Base-by-base conservation (phyloP, 2,113 vertebrate species). In the Xiphophorus couchianus region DNA sequence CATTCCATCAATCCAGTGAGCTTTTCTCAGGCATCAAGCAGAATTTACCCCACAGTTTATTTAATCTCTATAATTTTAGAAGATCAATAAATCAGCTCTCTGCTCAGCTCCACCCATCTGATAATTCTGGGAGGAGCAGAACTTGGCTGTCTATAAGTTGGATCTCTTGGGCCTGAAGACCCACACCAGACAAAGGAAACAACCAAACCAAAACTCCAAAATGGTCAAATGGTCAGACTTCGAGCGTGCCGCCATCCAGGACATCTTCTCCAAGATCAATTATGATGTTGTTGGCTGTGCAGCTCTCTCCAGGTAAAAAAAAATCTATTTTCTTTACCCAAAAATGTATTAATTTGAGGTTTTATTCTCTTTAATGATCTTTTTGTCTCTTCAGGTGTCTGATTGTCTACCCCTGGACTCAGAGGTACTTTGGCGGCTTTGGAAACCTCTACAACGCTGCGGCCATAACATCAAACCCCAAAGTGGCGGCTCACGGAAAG, bases 391-490 rank as follows among this genome's bases (percentile, higher is more conserved):
- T 66, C 78, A 92, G 90, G 88, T 85, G 73, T 73, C 67, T 96
- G 83, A 80, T 94, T 0, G 94, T 96, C 14, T 96, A 96, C 71
- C 96, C 96, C 66, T 96, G 96, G 96, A 96, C 95, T 67, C 92
- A 93, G 87, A 83, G 92, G 30, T 93, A 94, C 28, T 94, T 94
- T 0, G 7, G 90, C 0, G 66, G 3, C 30, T 96, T 96, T 0
- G 96, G 96, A n/a, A 96, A 96, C 91, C 81, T 97, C 58, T 95
- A 94, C 71, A 94, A 89, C 10, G 0, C 94, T 27, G 90, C 90
- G 0, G 95, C 95, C 13, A 77, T 97, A 77, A 0, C 6, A 0
- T 65, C 77, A 4, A 97, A 97, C 69, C 87, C 94, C 0, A 90
- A 84, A 65, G 92, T 97, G 6, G 91, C 87, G 0, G 85, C 80